Evolutionary conservation across 2,113 vertebrate species (phyloP), one percentile per base, ranked within the genome.

Genomic region (Antennarius striatus): DNA sequence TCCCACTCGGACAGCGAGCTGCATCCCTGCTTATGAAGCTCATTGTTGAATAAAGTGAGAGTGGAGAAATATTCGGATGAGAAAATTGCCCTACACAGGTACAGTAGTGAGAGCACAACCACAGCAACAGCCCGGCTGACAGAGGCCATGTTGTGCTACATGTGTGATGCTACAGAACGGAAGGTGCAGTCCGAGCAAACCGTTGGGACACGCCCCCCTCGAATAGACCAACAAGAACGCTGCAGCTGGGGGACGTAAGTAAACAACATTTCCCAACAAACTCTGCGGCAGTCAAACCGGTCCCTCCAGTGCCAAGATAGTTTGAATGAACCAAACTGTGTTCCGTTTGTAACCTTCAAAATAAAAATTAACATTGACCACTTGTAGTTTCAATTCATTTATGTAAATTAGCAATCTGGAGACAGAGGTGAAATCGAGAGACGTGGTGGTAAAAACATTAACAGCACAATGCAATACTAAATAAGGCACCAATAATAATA

Each of bases 1-100:
- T 94, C 92, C 92, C 92, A 92, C 50, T 93, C 93, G 61, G 92
- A 91, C 51, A 91, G 80, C 63, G 92, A 92, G 77, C 88, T 88
- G 80, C 93, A 94, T 32, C 92, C 92, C 77, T 93, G 92, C 72
- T 91, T 91, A 80, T 89, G 88, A 16, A 93, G 88, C 42, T 93
- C 92, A 10, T 85, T 91, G 79, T 92, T 91, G 85, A 93, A 92
- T 32, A 93, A 63, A 4, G 91, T 90, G 47, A 94, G 87, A 1
- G 91, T 90, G 60, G 92, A 92, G 76, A 93, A 91, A 48, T 82
- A 91, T 62, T 94, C 93, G 10, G 91, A 91, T 57, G 90, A 88
- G 60, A 89, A 49, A 49, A 79, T 75, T 0, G 61, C 59, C 16
- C 81, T 82, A 6, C 84, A 68, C 56, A 90, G 81, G 60, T 53